Evolutionary conservation across 1,140 invertebrate genomes (phyloP).

Genomic region (Listronotus bonariensis): DNA sequence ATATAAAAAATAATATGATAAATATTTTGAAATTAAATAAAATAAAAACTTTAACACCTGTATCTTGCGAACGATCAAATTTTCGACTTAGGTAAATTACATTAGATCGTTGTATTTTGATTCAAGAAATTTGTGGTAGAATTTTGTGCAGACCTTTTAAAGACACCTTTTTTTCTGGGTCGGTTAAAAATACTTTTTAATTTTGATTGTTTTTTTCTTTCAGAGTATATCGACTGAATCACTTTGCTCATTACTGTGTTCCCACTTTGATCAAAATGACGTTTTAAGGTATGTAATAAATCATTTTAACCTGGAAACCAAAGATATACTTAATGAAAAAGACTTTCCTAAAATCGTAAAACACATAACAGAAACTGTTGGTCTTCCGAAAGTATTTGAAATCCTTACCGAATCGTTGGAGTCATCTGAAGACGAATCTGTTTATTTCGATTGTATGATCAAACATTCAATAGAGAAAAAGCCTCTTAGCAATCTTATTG

Average conservation of each 20-base stretch:
- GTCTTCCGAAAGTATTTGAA: constrained; percentile 23
- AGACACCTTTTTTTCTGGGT: too few species aligned
- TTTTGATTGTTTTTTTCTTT: constrained; percentile 23
- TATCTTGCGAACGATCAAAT: too few species aligned
- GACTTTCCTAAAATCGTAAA: constrained; percentile 21
- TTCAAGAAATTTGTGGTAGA: too few species aligned
- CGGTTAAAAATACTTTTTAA: too few species aligned
- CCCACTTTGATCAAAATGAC: constrained; percentile 19
- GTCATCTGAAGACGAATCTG: constrained; percentile 16
- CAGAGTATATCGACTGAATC: constrained; percentile 32
- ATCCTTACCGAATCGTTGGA: constrained; percentile 15
- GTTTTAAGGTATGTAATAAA: constrained; percentile 22
- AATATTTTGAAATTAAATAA: too few species aligned
- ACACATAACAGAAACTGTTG: constrained; percentile 25
- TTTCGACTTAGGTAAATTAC: too few species aligned
- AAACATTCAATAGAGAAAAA: constrained; percentile 17
- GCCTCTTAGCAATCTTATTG: constrained; percentile 17
- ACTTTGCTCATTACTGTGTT: constrained; percentile 21
- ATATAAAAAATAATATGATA: too few species aligned
- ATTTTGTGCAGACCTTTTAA: too few species aligned
- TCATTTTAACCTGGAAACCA: constrained; percentile 13
- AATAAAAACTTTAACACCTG: too few species aligned
- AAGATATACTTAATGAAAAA: constrained; percentile 28
- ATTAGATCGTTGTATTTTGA: too few species aligned
- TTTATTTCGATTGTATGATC: constrained; percentile 14